These are phyloP conservation scores for Typhlichthys subterraneus DNA, from an alignment of 2,797 vertebrate genomes.

Conservation along the genomic window DNA sequence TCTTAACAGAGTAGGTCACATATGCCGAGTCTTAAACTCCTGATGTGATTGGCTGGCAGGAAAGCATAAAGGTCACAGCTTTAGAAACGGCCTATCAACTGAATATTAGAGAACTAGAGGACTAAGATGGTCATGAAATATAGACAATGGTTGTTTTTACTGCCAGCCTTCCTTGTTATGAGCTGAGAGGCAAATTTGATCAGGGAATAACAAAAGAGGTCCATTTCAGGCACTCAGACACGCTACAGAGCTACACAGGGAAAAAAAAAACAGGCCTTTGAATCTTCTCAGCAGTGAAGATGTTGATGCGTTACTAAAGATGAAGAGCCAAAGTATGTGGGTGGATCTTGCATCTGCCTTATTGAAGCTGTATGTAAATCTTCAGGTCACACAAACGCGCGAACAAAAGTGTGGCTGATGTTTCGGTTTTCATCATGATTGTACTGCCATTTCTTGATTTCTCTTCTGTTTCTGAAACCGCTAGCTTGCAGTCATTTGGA, in stretches of 20 bases:
- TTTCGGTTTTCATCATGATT: slow-evolving; percentile 40
- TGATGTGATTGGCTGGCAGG: neutral
- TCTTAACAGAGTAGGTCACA: neutral
- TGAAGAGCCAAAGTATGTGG: slow-evolving; percentile 48
- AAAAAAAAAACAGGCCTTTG: slow-evolving; percentile 46
- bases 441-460: slow-evolving; percentile 48
- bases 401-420: slow-evolving; percentile 55
- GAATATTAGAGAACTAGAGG: slow-evolving; percentile 4
- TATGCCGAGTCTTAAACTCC: slow-evolving; percentile 14
- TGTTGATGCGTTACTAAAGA: slow-evolving; percentile 41
- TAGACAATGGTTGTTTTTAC: slow-evolving; percentile 23
- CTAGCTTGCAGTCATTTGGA: slow-evolving; percentile 52
- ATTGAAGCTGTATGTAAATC: slow-evolving; percentile 64
- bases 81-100: neutral
- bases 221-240: slow-evolving; percentile 27
- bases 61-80: neutral
- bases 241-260: slow-evolving; percentile 44
- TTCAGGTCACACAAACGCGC: slow-evolving; percentile 54
- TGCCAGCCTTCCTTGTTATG: slow-evolving; percentile 19
- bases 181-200: slow-evolving; percentile 40
- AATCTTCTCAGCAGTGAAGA: slow-evolving; percentile 55
- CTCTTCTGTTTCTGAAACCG: slow-evolving; percentile 36
- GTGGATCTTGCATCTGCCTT: slow-evolving; percentile 46
- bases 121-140: slow-evolving; percentile 24
- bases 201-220: slow-evolving; percentile 45